phyloP scores from a whole-genome alignment of 2,888 invertebrate genomes.

The Apantesis nais region DNA sequence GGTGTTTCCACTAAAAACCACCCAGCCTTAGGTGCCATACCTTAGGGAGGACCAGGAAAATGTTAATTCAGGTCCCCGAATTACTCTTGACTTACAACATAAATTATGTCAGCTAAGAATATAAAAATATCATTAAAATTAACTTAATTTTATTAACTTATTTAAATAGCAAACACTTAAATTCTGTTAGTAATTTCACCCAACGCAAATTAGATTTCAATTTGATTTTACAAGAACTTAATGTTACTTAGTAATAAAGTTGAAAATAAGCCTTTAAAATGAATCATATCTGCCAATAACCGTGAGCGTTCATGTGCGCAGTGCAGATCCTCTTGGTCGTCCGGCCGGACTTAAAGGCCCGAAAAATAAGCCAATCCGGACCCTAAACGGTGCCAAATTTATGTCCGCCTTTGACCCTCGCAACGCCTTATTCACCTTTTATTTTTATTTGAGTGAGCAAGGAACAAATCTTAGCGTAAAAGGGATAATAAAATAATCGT shows the following conservation, averaged over 20 bases:
- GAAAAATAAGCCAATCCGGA: slow-evolving; percentile 79
- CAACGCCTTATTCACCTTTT: slow-evolving; percentile 83
- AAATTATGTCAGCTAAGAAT: neutral
- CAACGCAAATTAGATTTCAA: neutral
- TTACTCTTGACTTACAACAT: neutral
- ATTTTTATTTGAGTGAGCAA: slow-evolving; percentile 86
- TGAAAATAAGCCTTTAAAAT: slow-evolving; percentile 30
- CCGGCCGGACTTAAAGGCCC: slow-evolving; percentile 71
- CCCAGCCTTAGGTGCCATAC: too few relatives aligned
- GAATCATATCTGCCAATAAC: slow-evolving; percentile 32
- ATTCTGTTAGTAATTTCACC: neutral
- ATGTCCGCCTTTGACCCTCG: slow-evolving; percentile 79
- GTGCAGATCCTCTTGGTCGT: slow-evolving; percentile 43
- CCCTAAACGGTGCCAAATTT: slow-evolving; percentile 79
- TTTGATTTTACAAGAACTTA: neutral
- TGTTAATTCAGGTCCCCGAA: too few relatives aligned
- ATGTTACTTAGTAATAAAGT: slow-evolving; percentile 17
- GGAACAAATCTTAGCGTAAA: slow-evolving; percentile 85
- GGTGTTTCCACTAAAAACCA: too few relatives aligned
- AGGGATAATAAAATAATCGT: slow-evolving; percentile 86
- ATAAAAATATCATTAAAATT: neutral
- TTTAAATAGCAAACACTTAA: neutral
- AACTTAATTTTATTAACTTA: neutral
- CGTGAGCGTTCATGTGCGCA: slow-evolving; percentile 41
- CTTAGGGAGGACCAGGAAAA: too few relatives aligned